Evolutionary conservation across 2,888 invertebrate species (phyloP).

Genomic region (Amphipoea oculea): DNA sequence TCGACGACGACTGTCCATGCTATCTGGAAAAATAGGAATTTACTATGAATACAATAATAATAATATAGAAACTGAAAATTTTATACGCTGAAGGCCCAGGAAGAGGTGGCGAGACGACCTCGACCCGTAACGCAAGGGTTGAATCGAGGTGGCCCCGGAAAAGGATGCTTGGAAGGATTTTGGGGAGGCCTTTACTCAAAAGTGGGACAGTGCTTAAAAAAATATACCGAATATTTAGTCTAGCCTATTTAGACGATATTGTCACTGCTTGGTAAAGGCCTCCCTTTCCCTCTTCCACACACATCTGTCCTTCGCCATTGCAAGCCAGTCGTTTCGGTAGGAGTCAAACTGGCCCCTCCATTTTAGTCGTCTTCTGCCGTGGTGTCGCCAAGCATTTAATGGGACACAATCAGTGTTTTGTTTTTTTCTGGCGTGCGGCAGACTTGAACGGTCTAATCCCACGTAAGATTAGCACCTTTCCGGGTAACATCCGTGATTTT

Average conservation of each 20-base stretch:
- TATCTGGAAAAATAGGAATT: constrained; percentile 72
- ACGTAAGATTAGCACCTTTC: background rate
- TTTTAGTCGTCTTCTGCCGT: background rate
- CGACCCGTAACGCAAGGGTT: too few species aligned
- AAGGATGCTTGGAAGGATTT: too few species aligned
- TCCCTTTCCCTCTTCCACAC: background rate
- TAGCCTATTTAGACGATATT: background rate
- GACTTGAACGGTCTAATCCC: background rate
- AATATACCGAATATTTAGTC: background rate
- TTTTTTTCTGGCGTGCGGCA: background rate
- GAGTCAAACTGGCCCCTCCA: background rate
- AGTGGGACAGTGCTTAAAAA: too few species aligned
- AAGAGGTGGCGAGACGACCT: too few species aligned
- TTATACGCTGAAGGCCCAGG: background rate
- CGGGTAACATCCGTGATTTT: background rate
- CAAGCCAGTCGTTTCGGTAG: background rate
- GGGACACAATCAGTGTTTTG: background rate
- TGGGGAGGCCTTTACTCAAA: too few species aligned
- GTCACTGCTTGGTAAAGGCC: background rate
- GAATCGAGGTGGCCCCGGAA: too few species aligned
- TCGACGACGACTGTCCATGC: constrained; percentile 83
- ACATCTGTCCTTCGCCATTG: background rate
- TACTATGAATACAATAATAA: background rate
- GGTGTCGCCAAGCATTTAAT: background rate
- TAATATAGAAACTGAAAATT: constrained; percentile 23